phyloP scores from a whole-genome alignment of 2,888 invertebrate genomes.

The Smittia sp. region DNA sequence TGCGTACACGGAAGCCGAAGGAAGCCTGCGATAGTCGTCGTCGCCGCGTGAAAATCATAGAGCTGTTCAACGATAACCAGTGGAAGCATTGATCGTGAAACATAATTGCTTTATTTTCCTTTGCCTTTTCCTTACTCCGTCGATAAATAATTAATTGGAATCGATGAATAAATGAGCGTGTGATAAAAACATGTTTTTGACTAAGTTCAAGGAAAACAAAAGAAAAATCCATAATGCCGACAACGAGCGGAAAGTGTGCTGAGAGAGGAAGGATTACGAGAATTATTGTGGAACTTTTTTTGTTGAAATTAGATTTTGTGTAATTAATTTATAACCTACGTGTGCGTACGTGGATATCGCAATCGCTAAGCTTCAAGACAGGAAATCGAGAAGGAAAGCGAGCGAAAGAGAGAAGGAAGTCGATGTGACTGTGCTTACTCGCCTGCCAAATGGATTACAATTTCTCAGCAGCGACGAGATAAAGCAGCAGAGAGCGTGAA shows the following conservation, averaged over 20 bases:
- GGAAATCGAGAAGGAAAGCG: no score
- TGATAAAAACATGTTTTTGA: conserved; percentile 18
- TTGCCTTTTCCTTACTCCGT: neutral
- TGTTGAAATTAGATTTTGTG: conserved; percentile 38
- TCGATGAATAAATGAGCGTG: conserved; percentile 28
- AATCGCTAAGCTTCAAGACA: no score
- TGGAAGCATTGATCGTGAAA: neutral
- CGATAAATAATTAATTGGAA: conserved; percentile 26
- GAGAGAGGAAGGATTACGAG: conserved; percentile 29
- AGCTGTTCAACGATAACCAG: neutral
- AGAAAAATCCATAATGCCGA: neutral
- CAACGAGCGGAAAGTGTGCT: conserved; percentile 1
- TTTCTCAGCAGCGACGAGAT: neutral
- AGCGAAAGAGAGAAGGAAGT: neutral
- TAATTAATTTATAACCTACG: conserved; percentile 34
- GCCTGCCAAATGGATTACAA: conserved; percentile 6
- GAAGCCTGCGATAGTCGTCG: neutral
- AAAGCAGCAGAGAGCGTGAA: neutral
- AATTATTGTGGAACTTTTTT: conserved; percentile 19
- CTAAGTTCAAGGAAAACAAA: neutral
- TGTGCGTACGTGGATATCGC: conserved; percentile 23
- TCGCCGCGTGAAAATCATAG: neutral
- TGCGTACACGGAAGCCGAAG: neutral
- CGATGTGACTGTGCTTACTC: neutral
- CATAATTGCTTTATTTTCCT: conserved; percentile 17